Conservation (phyloP, 2,797 vertebrate genomes). For the Rhinella marina region DNA sequence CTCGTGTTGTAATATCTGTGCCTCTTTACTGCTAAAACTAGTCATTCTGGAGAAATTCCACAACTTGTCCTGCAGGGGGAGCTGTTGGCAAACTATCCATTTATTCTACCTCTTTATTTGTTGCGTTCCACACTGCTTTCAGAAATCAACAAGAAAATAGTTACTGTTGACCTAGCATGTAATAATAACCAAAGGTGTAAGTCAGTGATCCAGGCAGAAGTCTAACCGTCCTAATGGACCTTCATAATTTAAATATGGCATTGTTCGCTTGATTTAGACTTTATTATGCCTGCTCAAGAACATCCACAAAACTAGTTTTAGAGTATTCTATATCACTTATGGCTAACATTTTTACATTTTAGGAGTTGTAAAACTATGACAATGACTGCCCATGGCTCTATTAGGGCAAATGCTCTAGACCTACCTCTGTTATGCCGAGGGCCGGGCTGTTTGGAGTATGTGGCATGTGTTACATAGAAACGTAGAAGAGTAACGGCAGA, state of each 20-base stretch:
- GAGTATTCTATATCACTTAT: background rate
- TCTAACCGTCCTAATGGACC: constrained; percentile 25
- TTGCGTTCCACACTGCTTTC: constrained; percentile 24
- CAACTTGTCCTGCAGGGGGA: constrained; percentile 37
- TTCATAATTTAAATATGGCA: constrained; percentile 22
- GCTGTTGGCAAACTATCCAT: constrained; percentile 48
- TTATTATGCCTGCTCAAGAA: background rate
- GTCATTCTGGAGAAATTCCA: background rate
- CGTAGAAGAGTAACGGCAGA: too few relatives aligned
- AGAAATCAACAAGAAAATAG: constrained; percentile 47
- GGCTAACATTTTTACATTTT: too few relatives aligned
- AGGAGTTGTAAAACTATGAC: too few relatives aligned
- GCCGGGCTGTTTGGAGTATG: too few relatives aligned
- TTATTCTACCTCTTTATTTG: background rate
- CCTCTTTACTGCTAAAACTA: background rate
- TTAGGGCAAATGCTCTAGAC: too few relatives aligned
- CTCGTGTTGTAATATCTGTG: background rate
- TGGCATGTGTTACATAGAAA: too few relatives aligned
- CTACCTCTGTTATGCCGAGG: too few relatives aligned
- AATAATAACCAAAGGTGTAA: constrained; percentile 36
- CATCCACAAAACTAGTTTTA: background rate
- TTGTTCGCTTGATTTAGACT: background rate
- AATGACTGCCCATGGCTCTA: too few relatives aligned
- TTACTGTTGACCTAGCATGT: constrained; percentile 57
- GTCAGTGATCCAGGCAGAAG: constrained; percentile 34